Percentiles rank a stretch among this genome's conserved stretches.
phyloP scores from a whole-genome alignment of 2,113 vertebrate genomes.

The Pteruthius melanotis region DNA sequence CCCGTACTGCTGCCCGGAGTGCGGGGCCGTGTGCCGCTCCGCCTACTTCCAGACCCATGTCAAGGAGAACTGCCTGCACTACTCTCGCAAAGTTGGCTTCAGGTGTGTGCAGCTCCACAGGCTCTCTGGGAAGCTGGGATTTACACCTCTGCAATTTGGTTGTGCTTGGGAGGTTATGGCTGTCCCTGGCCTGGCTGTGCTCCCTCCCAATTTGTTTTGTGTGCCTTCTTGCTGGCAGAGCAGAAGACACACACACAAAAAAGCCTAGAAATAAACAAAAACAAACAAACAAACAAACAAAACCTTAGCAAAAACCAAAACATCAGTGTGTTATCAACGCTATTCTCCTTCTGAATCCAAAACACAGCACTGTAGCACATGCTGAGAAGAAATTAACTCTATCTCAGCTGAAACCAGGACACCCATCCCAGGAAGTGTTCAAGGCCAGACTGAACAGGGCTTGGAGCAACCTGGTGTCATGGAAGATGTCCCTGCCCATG shows the following conservation, averaged over 20 bases:
- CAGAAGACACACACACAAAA: not conserved
- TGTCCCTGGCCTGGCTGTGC: not conserved
- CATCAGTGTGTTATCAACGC: not conserved
- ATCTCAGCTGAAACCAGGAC: not conserved
- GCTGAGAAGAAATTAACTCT: not conserved
- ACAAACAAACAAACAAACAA: too few species aligned
- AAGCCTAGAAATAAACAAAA: too few species aligned
- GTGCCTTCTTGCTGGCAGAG: not conserved
- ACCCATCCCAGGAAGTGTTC: not conserved
- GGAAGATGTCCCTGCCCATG: not conserved
- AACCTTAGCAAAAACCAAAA: not conserved
- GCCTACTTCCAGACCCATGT: conserved; percentile 95
- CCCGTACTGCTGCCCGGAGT: conserved; percentile 94
- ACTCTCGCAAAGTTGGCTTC: conserved; percentile 90
- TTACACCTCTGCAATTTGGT: not conserved
- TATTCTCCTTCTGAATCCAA: not conserved
- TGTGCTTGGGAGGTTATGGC: not conserved
- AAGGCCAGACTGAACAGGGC: not conserved
- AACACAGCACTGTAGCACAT: not conserved
- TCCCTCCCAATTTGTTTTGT: not conserved
- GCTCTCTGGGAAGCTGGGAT: not conserved
- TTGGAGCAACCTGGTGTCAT: not conserved
- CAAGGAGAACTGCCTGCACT: conserved; percentile 95
- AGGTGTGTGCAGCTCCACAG: conserved; percentile 75
- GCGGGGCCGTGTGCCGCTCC: conserved; percentile 86